Evolutionary conservation across 2,888 invertebrate genomes (phyloP), one percentile per base, ranked within the genome.

Genomic region (Pterostichus niger): DNA sequence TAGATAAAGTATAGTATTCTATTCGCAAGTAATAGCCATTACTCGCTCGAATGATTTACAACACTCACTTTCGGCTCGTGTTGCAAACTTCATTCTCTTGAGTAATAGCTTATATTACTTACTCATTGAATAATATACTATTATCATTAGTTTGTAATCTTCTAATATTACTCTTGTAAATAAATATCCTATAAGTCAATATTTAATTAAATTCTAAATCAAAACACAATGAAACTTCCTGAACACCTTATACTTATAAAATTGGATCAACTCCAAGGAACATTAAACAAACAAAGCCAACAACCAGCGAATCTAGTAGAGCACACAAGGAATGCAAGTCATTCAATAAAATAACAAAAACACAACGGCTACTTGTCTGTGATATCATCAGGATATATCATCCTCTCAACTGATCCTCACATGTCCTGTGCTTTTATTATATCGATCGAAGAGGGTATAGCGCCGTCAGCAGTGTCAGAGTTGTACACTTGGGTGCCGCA

Each of bases 311-410:
- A 7, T 1, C 40, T 6, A 6, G 40, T 40, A 40, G 7, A 40
- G 40, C 40, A 40, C 40, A 40, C 49, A 49, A 49, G 49, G 6
- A 49, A 49, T 49, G 49, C 49, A 49, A 49, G 49, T 49, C 49
- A 49, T 49, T 49, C 13, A 49, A 49, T 13, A 49, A 49, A 49
- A 49, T n/a, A 6, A 49, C n/a, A 11, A 49, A 49, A 40, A 40
- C 40, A 49, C 49, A 49, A n/a, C 49, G 49, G 11, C 49, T 44
- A 49, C 40, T 40, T 40, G 40, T 9, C n/a, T 6, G 11, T 49
- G 49, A 11, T 13, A 49, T 13, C 49, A 11, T 49, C 49, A 10
- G 9, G 9, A 11, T 10, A 11, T 10, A 4, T 49, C 49, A 49
- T 49, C 10, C n/a, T n/a, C 49, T n/a, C 49, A 49, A n/a, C 13